Conservation (phyloP, 2,113 vertebrate species). For the Lanius collurio region DNA sequence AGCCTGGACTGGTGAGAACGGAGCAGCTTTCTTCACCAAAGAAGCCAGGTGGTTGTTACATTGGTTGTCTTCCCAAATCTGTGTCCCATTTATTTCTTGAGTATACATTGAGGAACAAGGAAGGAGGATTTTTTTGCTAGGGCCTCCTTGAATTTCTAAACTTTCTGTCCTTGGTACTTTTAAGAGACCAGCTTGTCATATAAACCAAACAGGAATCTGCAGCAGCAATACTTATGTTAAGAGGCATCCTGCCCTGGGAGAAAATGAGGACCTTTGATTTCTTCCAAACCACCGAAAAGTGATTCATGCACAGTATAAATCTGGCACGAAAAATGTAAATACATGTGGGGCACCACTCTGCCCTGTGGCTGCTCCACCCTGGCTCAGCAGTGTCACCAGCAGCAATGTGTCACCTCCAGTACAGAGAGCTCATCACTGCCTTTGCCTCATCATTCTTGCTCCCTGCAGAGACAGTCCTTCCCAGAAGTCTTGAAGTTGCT, state of each 20-base stretch:
- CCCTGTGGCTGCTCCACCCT: background rate
- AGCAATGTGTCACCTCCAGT: rapidly evolving
- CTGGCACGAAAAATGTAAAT: background rate
- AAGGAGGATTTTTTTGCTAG: background rate
- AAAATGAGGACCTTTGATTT: background rate
- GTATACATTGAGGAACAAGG: background rate
- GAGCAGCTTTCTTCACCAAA: background rate
- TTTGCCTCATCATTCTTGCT: background rate
- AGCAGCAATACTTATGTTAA: background rate
- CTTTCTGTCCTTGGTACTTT: background rate
- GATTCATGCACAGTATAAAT: background rate
- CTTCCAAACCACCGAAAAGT: background rate
- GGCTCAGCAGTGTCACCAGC: background rate
- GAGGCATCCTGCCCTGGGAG: background rate
- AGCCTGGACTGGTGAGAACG: background rate
- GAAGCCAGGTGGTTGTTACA: background rate
- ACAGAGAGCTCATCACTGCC: rapidly evolving
- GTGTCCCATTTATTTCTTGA: background rate
- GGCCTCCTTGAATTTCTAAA: background rate
- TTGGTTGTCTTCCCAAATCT: background rate
- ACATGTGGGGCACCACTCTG: background rate
- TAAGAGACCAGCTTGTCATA: background rate
- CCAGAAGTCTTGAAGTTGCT: background rate
- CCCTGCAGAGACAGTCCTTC: background rate
- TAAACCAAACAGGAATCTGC: background rate